Evolutionary conservation across 2,888 invertebrate species (phyloP), one percentile per base, ranked within the genome.

Genomic region (Scaptomyza flava): DNA sequence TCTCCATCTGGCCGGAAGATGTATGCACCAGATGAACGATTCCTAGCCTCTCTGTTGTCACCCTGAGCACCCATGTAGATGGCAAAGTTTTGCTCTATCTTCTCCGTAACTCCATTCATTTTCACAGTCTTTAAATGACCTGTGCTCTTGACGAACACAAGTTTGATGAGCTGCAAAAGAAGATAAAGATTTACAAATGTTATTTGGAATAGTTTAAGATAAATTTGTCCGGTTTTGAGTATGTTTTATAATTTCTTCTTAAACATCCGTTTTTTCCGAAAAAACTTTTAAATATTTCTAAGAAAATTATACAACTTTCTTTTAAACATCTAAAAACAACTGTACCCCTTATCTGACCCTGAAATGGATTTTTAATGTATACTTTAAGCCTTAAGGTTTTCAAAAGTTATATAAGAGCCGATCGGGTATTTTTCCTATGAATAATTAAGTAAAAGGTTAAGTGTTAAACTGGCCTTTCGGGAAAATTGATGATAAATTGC

Each of bases 1-100:
- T 80, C 79, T 0, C 92, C 92, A 41, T 93, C 93, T 0, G 97
- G 97, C 47, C 97, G 93, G 91, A 97, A 97, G 50, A 98, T 96
- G 85, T 99, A 99, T 0, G 99, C 99, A 0, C 99, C 99, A 0
- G 98, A 98, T 0, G 98, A 95, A 62, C 98, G 93, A 69, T 94
- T 93, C 0, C 90, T 83, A 5, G 93, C 93, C 3, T 92, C 91
- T 0, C 90, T 89, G 81, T 96, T 90, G 84, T 96, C 93, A 0
- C 96, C 97, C 0, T 91, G 91, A 41, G 93, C 94, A 0, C 95
- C 96, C 9, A 94, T 92, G 87, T 98, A 98, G 84, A 95, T 97
- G 27, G 93, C 93, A 88, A 96, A 96, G 3, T 94, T 93, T 90
- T 96, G 96, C 2, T 72, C 77, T 0, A 91, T 72, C 14, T 84